Percentiles rank a stretch among this genome's conserved stretches.
Conservation (phyloP, 2,797 vertebrate genomes). For the Lepus townsendii region DNA sequence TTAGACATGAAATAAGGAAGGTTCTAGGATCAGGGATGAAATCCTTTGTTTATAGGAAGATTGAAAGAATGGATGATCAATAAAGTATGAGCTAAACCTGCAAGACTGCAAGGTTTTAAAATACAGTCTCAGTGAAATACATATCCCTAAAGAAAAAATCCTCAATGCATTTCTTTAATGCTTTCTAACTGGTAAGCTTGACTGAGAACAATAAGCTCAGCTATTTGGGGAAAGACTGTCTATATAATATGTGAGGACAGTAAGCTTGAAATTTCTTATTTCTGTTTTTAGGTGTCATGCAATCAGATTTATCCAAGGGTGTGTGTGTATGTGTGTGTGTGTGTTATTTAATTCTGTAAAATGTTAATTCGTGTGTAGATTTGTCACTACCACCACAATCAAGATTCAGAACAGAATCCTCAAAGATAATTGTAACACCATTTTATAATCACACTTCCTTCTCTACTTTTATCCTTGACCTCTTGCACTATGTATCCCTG, state of each 20-base stretch:
- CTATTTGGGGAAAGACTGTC: background rate
- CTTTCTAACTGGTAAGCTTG: background rate
- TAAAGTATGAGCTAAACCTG: background rate
- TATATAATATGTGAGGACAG: background rate
- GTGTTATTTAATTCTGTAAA: background rate
- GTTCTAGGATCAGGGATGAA: background rate
- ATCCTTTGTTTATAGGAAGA: background rate
- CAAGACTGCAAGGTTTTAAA: background rate
- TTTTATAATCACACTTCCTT: background rate
- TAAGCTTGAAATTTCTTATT: constrained; percentile 1
- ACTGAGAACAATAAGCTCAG: background rate
- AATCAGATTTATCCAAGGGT: background rate
- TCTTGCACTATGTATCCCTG: background rate
- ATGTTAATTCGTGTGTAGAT: background rate
- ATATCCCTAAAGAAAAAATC: background rate
- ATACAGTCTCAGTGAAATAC: background rate
- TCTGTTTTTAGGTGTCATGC: background rate
- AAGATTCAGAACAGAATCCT: background rate
- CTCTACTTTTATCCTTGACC: background rate
- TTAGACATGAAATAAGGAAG: background rate
- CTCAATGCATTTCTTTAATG: background rate
- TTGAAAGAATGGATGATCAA: background rate
- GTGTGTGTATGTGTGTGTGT: background rate
- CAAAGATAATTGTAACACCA: background rate
- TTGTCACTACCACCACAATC: background rate